phyloP scores from a whole-genome alignment of 2,888 invertebrate species.

The Megalurothrips usitatus region DNA sequence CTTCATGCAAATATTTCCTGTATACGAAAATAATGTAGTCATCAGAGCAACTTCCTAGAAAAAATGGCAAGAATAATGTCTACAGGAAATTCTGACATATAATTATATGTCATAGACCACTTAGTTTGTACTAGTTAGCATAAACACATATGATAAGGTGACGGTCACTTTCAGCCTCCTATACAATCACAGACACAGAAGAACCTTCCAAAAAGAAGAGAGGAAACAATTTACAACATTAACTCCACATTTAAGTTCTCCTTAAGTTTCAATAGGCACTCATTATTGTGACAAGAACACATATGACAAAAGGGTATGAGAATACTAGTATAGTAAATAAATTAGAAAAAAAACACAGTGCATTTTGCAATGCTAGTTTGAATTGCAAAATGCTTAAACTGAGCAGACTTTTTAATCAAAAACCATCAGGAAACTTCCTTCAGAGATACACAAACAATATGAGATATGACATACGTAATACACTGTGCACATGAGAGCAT shows the following conservation, averaged over 20 bases:
- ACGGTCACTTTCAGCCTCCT: not conserved
- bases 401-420: not conserved
- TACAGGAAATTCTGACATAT: not conserved
- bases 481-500: not conserved
- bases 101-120: not conserved
- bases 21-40: not conserved
- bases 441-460: not conserved
- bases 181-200: not conserved
- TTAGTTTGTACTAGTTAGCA: not conserved
- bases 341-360: not conserved
- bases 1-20: no score
- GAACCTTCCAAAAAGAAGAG: not conserved
- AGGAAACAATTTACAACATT: not conserved
- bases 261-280: not conserved
- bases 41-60: not conserved
- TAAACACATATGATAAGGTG: not conserved
- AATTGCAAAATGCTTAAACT: not conserved
- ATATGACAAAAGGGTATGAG: not conserved
- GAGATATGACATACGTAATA: not conserved
- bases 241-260: not conserved
- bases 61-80: not conserved
- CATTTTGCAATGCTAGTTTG: not conserved
- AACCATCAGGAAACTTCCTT: not conserved
- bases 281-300: not conserved
- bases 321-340: not conserved